Base-by-base conservation (phyloP, 2,797 vertebrate species). In the Spinus pinus region DNA sequence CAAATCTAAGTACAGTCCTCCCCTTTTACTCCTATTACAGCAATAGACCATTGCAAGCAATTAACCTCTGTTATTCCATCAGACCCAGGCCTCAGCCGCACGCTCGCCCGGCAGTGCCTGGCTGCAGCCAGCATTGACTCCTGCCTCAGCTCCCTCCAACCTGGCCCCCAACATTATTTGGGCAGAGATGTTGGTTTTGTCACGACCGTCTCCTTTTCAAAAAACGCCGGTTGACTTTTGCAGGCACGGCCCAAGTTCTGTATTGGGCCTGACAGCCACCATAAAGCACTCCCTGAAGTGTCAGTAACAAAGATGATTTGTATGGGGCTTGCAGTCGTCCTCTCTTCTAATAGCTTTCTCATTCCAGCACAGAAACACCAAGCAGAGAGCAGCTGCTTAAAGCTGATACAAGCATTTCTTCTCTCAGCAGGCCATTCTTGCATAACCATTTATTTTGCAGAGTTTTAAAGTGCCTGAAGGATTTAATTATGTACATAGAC, bases 401-500 rank as follows among this genome's bases (percentile, higher is more conserved):
- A 98, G 98, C 98, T 98, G 97, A 98, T 98, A 98, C 97, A 97
- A 97, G 98, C 97, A 98, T 98, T 98, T 98, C 98, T 98, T 97
- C 98, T 98, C 98, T 98, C 98, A 98, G 98, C 98, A 99, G 98
- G 98, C 98, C 95, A 93, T 97, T 98, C 98, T 99, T 98, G 99
- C 98, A 98, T 98, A 99, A 99, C 98, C 98, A 99, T 99, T 99
- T 99, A 98, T 99, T 99, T 98, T 98, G 98, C 98, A 98, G 98
- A 98, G 98, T 98, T 98, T 98, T 98, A 98, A 98, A 99, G 98
- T 97, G 98, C 98, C 98, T 99, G 98, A 98, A 99, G 99, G 99
- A 98, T 99, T 99, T 99, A 99, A 99, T 99, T 99, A 99, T 98
- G 98, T 98, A 98, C 98, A 99, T 98, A 99, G 98, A 99, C 98